Evolutionary conservation across 2,113 vertebrate species (phyloP).

Genomic region (Lanius ludovicianus): DNA sequence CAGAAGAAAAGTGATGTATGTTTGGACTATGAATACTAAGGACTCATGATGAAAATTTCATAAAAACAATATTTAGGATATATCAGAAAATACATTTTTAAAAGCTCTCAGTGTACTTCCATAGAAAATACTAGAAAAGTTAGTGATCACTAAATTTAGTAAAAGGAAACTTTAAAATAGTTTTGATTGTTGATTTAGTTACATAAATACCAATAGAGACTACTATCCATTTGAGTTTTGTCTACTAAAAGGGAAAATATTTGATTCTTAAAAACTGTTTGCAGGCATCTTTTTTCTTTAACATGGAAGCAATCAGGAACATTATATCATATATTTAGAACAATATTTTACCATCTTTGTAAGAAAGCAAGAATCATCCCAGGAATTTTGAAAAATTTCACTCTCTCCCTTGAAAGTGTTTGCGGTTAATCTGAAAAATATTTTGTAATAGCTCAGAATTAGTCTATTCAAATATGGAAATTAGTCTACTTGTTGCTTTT

Average conservation of each 20-base stretch:
- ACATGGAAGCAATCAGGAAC: background rate
- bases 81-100: background rate
- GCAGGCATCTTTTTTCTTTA: background rate
- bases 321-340: background rate
- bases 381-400: background rate
- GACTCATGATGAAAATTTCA: background rate
- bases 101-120: background rate
- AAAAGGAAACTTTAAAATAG: background rate
- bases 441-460: background rate
- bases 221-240: background rate
- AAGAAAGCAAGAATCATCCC: background rate
- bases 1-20: background rate
- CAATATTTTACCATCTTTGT: background rate
- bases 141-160: background rate
- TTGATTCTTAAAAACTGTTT: background rate
- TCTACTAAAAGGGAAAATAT: background rate
- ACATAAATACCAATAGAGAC: background rate
- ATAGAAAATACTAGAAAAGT: background rate
- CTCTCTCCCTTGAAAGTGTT: background rate
- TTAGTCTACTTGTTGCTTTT: background rate
- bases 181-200: background rate
- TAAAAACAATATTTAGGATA: background rate
- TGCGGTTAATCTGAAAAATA: background rate
- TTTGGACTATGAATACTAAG: background rate
- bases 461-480: background rate